phyloP scores from a whole-genome alignment of 2,888 invertebrate species.

The Drosophila macrospina region DNA sequence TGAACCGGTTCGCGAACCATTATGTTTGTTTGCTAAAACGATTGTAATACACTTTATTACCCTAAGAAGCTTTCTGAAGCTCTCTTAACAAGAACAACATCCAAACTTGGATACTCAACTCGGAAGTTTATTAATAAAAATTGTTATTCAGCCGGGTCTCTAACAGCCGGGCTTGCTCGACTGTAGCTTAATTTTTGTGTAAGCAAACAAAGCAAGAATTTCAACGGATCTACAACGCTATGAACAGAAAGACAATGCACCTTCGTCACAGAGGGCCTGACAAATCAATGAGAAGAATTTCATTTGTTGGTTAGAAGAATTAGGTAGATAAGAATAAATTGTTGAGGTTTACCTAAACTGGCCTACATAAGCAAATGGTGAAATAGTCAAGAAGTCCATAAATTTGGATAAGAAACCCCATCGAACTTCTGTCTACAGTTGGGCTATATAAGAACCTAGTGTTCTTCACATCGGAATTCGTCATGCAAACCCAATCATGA shows the following conservation, averaged over 20 bases:
- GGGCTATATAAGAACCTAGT: constrained; percentile 6
- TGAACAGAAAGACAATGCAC: not conserved
- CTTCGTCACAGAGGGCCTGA: not conserved
- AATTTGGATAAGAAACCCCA: constrained; percentile 10
- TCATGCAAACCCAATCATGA: not conserved
- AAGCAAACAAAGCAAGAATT: not conserved
- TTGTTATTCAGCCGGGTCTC: too few relatives aligned
- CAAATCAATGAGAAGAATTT: not conserved
- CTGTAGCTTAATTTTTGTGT: not conserved
- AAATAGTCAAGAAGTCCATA: constrained; percentile 3
- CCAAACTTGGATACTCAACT: too few relatives aligned
- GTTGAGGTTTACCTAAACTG: not conserved
- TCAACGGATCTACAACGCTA: not conserved
- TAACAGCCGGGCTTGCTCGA: too few relatives aligned
- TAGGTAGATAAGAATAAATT: constrained; percentile 3
- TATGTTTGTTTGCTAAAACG: too few relatives aligned
- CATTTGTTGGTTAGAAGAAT: not conserved
- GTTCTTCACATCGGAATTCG: not conserved
- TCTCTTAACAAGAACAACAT: too few relatives aligned
- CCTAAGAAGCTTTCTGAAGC: too few relatives aligned
- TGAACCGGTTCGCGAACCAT: not conserved
- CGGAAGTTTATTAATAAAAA: too few relatives aligned
- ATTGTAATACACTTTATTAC: too few relatives aligned
- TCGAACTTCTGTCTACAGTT: not conserved
- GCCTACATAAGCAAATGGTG: not conserved